Conservation (phyloP, 2,113 vertebrate species). For the Conger conger region DNA sequence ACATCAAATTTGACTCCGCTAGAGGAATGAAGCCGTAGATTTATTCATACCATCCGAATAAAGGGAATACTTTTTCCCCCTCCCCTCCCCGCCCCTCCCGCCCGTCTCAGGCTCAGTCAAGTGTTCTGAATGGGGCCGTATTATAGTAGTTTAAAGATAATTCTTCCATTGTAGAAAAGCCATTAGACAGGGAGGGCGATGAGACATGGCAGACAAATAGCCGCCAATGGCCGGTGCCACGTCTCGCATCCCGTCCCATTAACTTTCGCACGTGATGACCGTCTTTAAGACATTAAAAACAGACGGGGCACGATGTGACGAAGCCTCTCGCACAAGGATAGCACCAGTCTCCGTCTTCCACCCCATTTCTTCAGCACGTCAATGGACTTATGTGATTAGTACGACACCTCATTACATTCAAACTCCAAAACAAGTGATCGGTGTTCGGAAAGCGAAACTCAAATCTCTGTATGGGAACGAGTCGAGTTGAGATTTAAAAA, state of each 20-base stretch:
- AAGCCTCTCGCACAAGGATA: not conserved
- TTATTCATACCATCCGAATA: conserved; percentile 34
- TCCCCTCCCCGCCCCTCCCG: no score
- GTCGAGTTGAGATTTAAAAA: conserved; percentile 10
- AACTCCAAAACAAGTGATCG: conserved; percentile 23
- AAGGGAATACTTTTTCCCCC: conserved; percentile 13
- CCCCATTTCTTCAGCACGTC: conserved; percentile 10
- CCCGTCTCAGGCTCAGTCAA: not conserved
- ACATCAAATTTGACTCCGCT: conserved; percentile 49
- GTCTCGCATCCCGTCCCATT: conserved; percentile 34
- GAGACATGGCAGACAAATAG: conserved; percentile 33
- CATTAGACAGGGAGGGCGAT: conserved; percentile 28
- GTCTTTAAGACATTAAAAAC: conserved; percentile 39
- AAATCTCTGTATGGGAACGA: conserved; percentile 1
- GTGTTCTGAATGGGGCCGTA: conserved; percentile 24
- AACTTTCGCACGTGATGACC: conserved; percentile 35
- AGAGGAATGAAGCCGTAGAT: conserved; percentile 39
- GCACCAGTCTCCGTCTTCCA: not conserved
- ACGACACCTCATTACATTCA: conserved; percentile 37
- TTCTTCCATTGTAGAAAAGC: conserved; percentile 21
- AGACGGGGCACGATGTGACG: conserved; percentile 31
- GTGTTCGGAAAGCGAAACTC: conserved; percentile 20
- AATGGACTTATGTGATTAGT: conserved; percentile 33
- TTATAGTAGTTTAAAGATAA: conserved; percentile 37
- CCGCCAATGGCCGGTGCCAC: conserved; percentile 17